Evolutionary conservation across 2,888 invertebrate genomes (phyloP).

Genomic region (Melieria omissa): DNA sequence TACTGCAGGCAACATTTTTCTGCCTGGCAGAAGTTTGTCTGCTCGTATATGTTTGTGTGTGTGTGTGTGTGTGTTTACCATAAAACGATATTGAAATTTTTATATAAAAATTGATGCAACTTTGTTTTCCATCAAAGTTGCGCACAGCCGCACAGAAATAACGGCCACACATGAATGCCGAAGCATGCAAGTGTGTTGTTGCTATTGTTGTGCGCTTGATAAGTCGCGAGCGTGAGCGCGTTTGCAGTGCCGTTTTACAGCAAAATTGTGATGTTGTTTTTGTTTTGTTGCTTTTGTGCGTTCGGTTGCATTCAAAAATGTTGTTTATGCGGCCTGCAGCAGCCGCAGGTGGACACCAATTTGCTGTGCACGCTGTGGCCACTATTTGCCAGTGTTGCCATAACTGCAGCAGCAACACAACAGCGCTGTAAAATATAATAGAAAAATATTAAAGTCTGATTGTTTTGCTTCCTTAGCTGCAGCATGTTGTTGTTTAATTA

Average conservation of each 20-base stretch:
- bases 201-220: neutral
- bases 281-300: neutral
- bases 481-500: neutral
- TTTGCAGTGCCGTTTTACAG: neutral
- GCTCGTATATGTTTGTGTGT: neutral
- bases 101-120: conserved; percentile 17
- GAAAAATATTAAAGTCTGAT: neutral
- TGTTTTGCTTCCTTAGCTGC: neutral
- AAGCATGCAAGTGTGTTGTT: neutral
- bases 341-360: neutral
- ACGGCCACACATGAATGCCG: conserved; percentile 7
- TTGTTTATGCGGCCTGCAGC: neutral
- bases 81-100: conserved; percentile 14
- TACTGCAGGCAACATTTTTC: too few species aligned
- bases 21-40: too few species aligned
- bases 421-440: neutral
- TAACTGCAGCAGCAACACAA: neutral
- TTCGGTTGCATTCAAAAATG: neutral
- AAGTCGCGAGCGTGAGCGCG: neutral
- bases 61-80: neutral
- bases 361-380: neutral
- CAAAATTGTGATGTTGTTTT: too few species aligned
- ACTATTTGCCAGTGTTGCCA: neutral
- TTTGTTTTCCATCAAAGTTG: conserved; percentile 7
- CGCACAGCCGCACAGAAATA: conserved; percentile 7